Conservation (phyloP, 2,888 invertebrate species). For the Patella pellucida region DNA sequence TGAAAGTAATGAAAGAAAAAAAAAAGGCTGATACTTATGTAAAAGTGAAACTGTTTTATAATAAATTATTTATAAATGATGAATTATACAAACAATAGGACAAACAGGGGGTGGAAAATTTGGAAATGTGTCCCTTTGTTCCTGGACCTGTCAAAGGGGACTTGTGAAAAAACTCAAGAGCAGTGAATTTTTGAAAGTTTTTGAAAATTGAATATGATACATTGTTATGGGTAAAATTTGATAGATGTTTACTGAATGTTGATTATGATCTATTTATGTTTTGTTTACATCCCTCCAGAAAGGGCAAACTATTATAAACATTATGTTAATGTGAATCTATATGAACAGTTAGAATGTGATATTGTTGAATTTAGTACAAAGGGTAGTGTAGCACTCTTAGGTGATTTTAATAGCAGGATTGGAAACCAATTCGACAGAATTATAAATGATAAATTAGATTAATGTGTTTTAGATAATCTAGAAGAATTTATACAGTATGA, state of each 20-base stretch:
- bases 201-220: not conserved
- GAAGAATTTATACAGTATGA: no score
- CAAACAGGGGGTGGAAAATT: not conserved
- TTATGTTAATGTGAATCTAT: not conserved
- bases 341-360: not conserved
- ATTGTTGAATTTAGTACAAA: not conserved
- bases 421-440: no score
- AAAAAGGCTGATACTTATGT: not conserved
- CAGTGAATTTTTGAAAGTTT: not conserved
- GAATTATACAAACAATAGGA: not conserved
- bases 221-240: not conserved
- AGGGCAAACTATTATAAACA: not conserved
- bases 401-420: no score
- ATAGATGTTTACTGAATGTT: not conserved
- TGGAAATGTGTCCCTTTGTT: not conserved
- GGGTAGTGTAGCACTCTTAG: not conserved
- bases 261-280: not conserved
- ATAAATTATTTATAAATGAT: conserved; percentile 8
- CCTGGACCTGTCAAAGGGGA: not conserved
- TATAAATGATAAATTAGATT: no score
- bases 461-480: no score
- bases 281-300: not conserved
- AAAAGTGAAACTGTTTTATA: not conserved
- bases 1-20: not conserved
- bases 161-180: not conserved